Base-by-base conservation (phyloP, 2,888 invertebrate genomes). In the Drosophila kokeensis region DNA sequence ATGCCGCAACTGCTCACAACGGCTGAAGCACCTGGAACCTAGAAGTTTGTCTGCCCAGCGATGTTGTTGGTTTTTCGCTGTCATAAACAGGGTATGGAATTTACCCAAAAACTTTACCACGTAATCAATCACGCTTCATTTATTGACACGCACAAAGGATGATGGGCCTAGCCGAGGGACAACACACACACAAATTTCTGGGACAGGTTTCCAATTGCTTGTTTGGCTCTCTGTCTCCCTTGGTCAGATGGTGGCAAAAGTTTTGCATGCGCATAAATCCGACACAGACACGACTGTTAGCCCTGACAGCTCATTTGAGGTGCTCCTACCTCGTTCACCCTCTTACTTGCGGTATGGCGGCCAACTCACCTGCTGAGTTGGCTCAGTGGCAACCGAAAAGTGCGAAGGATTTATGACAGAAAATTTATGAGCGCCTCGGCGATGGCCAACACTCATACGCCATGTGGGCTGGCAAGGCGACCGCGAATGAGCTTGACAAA, bases 61-160 rank as follows among this genome's bases (percentile, higher is more conserved):
- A 29, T 50, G 36, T 57, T 58, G 61, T 49, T 66, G 30, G 57
- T 60, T 55, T 54, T 60, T 42, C 42, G 45, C 62, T 77, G 71
- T 83, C 84, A 87, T 76, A 87, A 89, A 78, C 83, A 82, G 57
- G 73, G 70, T 69, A 66, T 78, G 79, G 79, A 72, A 85, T 87
- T 77, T 75, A 59, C 75, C 66, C 67, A 69, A 87, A 87, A 90
- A 82, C 75, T 85, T 85, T 87, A 69, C 73, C 83, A 74, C 80
- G 89, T 87, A 87, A 88, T 87, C 87, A 87, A 87, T 87, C 87
- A 87, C 87, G 89, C 87, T 86, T 86, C 89, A 90, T 90, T 87
- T 87, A 90, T 90, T 90, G 87, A 88, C 81, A 83, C 76, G 73
- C 81, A 83, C 80, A 84, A 84, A 82, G 87, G 76, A 65, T 82